A percentile compares a stretch with the other conserved stretches of the same genome.
These are phyloP conservation scores for Bellardia bayeri DNA, from an alignment of 2,888 invertebrate genomes.

Conservation along the genomic window DNA sequence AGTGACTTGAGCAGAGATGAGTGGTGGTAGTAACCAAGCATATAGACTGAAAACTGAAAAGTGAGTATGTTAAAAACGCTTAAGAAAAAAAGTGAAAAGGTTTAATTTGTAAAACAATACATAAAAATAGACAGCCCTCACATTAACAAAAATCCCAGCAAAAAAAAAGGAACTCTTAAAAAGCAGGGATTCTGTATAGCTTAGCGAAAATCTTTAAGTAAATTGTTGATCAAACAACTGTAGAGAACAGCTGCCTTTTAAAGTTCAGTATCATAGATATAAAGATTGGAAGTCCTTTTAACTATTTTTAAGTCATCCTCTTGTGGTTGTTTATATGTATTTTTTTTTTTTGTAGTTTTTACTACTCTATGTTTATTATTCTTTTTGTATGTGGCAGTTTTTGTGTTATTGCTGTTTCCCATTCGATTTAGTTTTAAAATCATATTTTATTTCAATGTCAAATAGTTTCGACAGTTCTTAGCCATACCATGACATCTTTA, in stretches of 20 bases:
- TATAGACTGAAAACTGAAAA: not conserved
- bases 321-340: slow-evolving; percentile 48
- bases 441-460: slow-evolving; percentile 81
- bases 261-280: slow-evolving; percentile 47
- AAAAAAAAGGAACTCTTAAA: not conserved
- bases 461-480: slow-evolving; percentile 81
- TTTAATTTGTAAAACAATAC: slow-evolving; percentile 79
- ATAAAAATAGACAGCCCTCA: slow-evolving; percentile 70
- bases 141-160: slow-evolving; percentile 23
- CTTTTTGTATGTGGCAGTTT: slow-evolving; percentile 72
- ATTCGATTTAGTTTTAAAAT: slow-evolving; percentile 72
- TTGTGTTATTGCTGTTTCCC: slow-evolving; percentile 37
- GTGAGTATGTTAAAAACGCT: slow-evolving; percentile 42
- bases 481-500: slow-evolving; percentile 76
- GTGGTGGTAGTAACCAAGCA: slow-evolving; percentile 22
- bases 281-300: slow-evolving; percentile 68
- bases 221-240: not conserved
- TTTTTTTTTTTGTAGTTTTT: slow-evolving; percentile 60
- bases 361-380: slow-evolving; percentile 63
- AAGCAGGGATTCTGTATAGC: slow-evolving; percentile 13
- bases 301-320: slow-evolving; percentile 57
- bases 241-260: slow-evolving; percentile 28
- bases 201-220: not conserved
- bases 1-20: slow-evolving; percentile 56
- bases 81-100: slow-evolving; percentile 79